These are phyloP conservation scores for Dasyurus viverrinus DNA, from an alignment of 2,113 vertebrate genomes.

Conservation along the genomic window DNA sequence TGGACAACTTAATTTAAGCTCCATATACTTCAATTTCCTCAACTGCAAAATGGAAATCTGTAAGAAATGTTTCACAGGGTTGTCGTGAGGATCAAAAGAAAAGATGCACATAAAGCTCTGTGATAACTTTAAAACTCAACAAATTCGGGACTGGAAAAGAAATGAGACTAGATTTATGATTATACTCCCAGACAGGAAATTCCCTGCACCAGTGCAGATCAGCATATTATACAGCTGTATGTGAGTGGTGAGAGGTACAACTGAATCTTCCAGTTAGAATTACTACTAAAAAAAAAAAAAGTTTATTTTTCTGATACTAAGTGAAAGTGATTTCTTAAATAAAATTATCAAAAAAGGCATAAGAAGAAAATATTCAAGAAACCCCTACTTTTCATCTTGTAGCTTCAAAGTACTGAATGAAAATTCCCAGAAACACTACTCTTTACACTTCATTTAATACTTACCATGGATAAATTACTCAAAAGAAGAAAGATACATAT, in stretches of 20 bases:
- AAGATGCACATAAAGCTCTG: background rate
- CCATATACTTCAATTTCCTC: background rate
- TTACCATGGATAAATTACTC: background rate
- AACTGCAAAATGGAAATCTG: background rate
- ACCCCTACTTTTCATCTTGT: background rate
- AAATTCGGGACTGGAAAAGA: background rate
- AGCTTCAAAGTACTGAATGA: conserved; percentile 17
- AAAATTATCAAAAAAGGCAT: background rate
- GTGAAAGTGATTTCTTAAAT: background rate
- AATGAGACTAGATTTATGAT: background rate
- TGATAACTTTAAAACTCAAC: background rate
- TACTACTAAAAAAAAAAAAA: background rate
- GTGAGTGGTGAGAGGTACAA: background rate
- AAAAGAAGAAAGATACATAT: conserved; percentile 3
- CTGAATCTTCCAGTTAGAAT: background rate
- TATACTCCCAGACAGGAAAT: background rate
- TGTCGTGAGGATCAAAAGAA: background rate
- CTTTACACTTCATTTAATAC: background rate
- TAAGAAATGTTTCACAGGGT: background rate
- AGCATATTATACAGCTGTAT: background rate
- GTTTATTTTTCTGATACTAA: background rate
- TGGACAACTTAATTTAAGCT: background rate
- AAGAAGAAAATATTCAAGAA: conserved; percentile 34
- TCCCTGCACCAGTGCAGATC: background rate
- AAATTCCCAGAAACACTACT: conserved; percentile 38